Base-by-base conservation (phyloP, 2,797 vertebrate genomes). In the Vespertilio murinus region DNA sequence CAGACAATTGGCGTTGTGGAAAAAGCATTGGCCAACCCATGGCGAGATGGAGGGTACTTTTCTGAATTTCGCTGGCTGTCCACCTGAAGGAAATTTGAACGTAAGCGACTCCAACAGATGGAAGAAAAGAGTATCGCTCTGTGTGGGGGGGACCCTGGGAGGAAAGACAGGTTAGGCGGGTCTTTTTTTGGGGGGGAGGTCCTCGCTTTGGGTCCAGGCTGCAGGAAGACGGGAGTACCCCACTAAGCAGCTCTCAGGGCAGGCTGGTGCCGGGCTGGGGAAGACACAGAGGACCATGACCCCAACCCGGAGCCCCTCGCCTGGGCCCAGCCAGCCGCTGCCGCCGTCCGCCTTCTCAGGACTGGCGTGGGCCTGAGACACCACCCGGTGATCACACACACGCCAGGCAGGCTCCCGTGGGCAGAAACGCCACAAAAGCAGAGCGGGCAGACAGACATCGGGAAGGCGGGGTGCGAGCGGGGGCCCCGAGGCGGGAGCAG, bases 351-450 rank as follows among this genome's bases (percentile, higher is more conserved):
- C 45, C 45, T 42, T 42, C 70, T 56, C 71, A 49, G 42, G n/a
- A 47, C 40, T 49, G 85, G 16, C 38, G 18, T 5, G 47, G 40
- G 45, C 28, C 13, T 17, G 30, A 38, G 18, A 52, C 65, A 11
- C 30, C n/a, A 65, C 13, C 18, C 14, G 1, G n/a, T 4, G 23
- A 18, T 1, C 3, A 69, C 23, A 16, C 49, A 11, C 6, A 22
- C n/a, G 2, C 13, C 23, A 12, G 28, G 23, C 45, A 23, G 20
- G 38, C n/a, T 70, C n/a, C 47, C 35, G 3, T 30, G 30, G 5
- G 95, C 97, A 96, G 94, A 96, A 96, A 96, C 52, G 71, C 97
- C 97, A 95, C 97, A 97, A 97, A 98, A 97, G 96, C 97, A 95
- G 97, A 97, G 96, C 92, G 81, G 73, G 79, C 90, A 94, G 93